phyloP scores from a whole-genome alignment of 2,888 invertebrate species.

The Aleiodes leptofemur region DNA sequence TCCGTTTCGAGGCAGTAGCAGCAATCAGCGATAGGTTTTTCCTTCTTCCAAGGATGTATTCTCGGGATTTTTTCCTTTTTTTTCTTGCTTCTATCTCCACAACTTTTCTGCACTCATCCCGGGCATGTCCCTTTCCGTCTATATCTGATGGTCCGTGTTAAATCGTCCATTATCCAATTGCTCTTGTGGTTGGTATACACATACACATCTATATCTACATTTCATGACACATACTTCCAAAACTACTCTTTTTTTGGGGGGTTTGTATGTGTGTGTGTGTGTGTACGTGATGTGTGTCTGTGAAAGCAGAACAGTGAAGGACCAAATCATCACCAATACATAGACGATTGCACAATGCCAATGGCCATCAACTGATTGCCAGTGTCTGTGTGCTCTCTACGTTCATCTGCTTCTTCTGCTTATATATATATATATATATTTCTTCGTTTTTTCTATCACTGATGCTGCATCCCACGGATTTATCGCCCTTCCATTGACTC shows the following conservation, averaged over 20 bases:
- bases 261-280: background rate
- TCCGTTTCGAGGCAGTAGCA: slow-evolving; percentile 4
- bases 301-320: slow-evolving; percentile 2
- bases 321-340: slow-evolving; percentile 3
- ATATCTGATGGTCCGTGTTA: slow-evolving; percentile 67
- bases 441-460: slow-evolving; percentile 29
- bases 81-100: slow-evolving; percentile 2
- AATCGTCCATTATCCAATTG: slow-evolving; percentile 69
- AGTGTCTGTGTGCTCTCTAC: background rate
- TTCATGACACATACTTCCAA: slow-evolving; percentile 18
- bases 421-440: slow-evolving; percentile 10
- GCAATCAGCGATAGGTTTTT: slow-evolving; percentile 42
- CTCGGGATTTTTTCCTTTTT: slow-evolving; percentile 40
- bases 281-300: slow-evolving; percentile 29
- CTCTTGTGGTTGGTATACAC: slow-evolving; percentile 41
- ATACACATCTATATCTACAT: slow-evolving; percentile 38
- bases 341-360: too few relatives aligned
- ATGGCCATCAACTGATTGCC: background rate
- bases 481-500: slow-evolving; percentile 54
- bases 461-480: slow-evolving; percentile 50
- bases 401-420: background rate
- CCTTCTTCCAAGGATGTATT: slow-evolving; percentile 19
- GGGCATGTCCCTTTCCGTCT: slow-evolving; percentile 35
- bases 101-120: slow-evolving; percentile 34
- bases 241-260: background rate